phyloP scores from a whole-genome alignment of 2,113 vertebrate species.

The Nyctereutes procyonoides region DNA sequence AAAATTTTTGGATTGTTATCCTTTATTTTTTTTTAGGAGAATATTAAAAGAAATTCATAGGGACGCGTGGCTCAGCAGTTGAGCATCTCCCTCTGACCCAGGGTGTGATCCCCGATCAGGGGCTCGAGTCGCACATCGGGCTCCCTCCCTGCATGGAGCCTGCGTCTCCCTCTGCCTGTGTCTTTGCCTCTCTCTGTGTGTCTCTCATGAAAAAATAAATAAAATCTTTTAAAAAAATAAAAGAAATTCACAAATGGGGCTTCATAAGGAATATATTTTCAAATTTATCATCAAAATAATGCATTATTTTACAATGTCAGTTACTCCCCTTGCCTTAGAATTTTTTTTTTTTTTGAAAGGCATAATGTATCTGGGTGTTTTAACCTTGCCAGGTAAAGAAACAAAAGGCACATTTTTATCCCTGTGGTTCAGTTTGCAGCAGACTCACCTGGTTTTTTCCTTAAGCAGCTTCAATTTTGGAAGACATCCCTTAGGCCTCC shows the following conservation, averaged over 20 bases:
- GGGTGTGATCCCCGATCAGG: too few species aligned
- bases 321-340: neutral
- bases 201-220: too few species aligned
- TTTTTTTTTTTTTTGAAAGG: neutral
- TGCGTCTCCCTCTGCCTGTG: too few species aligned
- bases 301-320: neutral
- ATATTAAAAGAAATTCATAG: neutral
- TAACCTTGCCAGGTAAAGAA: neutral
- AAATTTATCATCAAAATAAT: neutral
- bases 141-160: too few species aligned
- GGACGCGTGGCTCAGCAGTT: too few species aligned
- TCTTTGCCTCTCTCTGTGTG: too few species aligned
- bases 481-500: neutral
- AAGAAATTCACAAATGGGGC: neutral
- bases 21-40: neutral
- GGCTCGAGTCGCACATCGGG: too few species aligned
- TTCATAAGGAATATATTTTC: constrained; percentile 12
- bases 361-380: neutral
- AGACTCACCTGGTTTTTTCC: neutral
- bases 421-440: neutral
- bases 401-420: neutral
- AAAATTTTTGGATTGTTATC: neutral
- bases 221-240: neutral
- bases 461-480: neutral
- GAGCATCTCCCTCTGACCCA: too few species aligned